A percentile compares a stretch with the other conserved stretches of the same genome.
Evolutionary conservation across 2,797 vertebrate genomes (phyloP).

Genomic region (Pseudochromis fuscus): DNA sequence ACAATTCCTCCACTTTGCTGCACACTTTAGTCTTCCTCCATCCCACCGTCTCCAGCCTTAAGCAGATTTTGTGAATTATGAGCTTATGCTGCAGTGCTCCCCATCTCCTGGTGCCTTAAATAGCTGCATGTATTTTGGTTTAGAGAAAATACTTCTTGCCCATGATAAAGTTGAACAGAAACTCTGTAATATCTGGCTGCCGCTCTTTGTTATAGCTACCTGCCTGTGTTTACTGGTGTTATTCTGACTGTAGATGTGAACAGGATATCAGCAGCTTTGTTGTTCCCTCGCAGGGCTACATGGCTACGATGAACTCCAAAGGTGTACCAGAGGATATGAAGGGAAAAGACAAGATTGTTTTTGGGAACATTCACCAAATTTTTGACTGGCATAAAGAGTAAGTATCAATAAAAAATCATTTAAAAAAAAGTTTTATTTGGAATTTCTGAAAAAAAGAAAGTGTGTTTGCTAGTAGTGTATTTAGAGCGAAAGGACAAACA

Average conservation of each 20-base stretch:
- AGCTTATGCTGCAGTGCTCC: constrained; percentile 49
- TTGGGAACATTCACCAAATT: constrained; percentile 99
- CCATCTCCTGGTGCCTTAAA: constrained; percentile 54
- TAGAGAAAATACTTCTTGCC: constrained; percentile 39
- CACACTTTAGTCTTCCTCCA: constrained; percentile 54
- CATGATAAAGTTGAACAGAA: constrained; percentile 55
- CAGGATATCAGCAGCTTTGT: constrained; percentile 29
- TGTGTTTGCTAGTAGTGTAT: constrained; percentile 4
- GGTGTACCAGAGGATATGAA: constrained; percentile 98
- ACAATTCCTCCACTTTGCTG: constrained; percentile 50
- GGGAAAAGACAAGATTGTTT: constrained; percentile 99
- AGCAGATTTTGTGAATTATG: constrained; percentile 71
- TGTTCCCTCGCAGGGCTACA: constrained; percentile 90
- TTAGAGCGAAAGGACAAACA: constrained; percentile 44
- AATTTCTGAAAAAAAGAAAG: background rate
- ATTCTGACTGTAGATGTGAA: constrained; percentile 21
- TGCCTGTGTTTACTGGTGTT: constrained; percentile 25
- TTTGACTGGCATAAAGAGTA: constrained; percentile 99
- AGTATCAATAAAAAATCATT: no score
- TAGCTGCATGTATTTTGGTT: constrained; percentile 62
- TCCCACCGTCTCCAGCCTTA: constrained; percentile 45
- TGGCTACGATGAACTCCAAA: constrained; percentile 94
- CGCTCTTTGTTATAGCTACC: constrained; percentile 21
- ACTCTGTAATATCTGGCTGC: constrained; percentile 3
- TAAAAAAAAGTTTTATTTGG: background rate